These are phyloP conservation scores for Terrapene triunguis DNA, from an alignment of 2,113 vertebrate species.

Conservation along the genomic window DNA sequence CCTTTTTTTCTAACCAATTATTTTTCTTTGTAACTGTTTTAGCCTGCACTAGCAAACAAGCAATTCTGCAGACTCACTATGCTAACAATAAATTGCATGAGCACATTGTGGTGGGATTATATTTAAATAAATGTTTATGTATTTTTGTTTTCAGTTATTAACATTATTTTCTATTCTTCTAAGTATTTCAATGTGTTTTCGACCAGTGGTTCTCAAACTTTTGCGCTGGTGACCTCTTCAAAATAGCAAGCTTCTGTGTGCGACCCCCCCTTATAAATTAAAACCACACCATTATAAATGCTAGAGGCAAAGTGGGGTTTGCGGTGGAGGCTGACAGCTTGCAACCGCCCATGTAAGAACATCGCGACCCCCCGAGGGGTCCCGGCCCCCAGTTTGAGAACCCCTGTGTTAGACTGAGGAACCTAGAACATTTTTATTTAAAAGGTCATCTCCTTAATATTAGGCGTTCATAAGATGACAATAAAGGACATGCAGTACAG, in stretches of 20 bases:
- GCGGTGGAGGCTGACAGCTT: too few species aligned
- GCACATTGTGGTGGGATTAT: background rate
- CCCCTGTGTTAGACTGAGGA: background rate
- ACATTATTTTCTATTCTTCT: background rate
- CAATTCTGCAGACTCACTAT: background rate
- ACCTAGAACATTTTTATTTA: background rate
- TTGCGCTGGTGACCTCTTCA: too few species aligned
- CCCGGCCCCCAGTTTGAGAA: too few species aligned
- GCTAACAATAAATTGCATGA: background rate
- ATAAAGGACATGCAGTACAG: background rate
- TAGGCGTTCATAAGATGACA: background rate
- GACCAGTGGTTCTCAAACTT: too few species aligned
- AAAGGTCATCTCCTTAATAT: background rate
- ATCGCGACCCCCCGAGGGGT: too few species aligned
- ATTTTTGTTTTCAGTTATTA: background rate
- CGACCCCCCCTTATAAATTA: too few species aligned
- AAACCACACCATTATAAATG: too few species aligned
- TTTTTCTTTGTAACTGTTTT: background rate
- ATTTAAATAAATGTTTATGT: background rate
- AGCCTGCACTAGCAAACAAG: background rate
- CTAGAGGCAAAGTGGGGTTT: too few species aligned
- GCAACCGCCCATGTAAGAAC: too few species aligned
- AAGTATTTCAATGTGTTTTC: background rate
- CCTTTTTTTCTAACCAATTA: background rate
- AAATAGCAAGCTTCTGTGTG: too few species aligned